Base-by-base conservation (phyloP, 2,888 invertebrate species). In the Lasioglossum pauxillum region DNA sequence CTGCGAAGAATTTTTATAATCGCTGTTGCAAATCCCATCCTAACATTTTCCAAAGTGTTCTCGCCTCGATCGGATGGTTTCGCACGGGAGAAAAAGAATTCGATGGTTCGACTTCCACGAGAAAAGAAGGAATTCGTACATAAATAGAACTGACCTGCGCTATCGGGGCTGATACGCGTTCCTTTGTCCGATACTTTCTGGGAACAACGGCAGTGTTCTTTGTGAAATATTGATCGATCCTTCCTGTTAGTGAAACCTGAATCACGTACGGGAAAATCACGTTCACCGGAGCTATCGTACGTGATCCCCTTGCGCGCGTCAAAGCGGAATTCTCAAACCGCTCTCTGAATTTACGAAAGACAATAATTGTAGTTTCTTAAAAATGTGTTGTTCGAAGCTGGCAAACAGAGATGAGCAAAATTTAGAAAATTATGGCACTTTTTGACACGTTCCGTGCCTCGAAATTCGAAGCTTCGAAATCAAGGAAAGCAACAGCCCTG, bases 91-190 rank as follows among this genome's bases (percentile, higher is more conserved):
- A 60, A 27, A 14, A 60, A 60, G 27, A n/a, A 71, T 44, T 46
- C 27, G 44, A 72, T 27, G 72, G 31, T n/a, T 60, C 77, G 74
- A 44, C 38, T n/a, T 71, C 77, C 77, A 53, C 31, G 46, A 71
- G 78, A 80, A 80, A 79, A 67, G 71, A 49, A 49, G 38, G 75
- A 80, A 71, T 75, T 80, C 73, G 77, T 75, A 53, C 77, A 78
- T 57, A 84, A 85, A 85, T 80, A 85, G 85, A 85, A 84, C 85
- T 80, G 85, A 84, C 77, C 85, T 75, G 80, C 74, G 80, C 85
- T 80, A 78, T 75, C 74, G 64, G 41, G 27, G 71, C 73, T 49
- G 57, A 75, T 19, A 53, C 73, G 73, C n/a, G 46, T 44, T 75
- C 74, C 80, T 78, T 84, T 81, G 75, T 85, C 27, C 72, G 57